Percentiles rank a stretch among this genome's conserved stretches.
Conservation (phyloP, 37 sponge, comb jelly and placozoan species). For the Dysidea cf. avara region DNA sequence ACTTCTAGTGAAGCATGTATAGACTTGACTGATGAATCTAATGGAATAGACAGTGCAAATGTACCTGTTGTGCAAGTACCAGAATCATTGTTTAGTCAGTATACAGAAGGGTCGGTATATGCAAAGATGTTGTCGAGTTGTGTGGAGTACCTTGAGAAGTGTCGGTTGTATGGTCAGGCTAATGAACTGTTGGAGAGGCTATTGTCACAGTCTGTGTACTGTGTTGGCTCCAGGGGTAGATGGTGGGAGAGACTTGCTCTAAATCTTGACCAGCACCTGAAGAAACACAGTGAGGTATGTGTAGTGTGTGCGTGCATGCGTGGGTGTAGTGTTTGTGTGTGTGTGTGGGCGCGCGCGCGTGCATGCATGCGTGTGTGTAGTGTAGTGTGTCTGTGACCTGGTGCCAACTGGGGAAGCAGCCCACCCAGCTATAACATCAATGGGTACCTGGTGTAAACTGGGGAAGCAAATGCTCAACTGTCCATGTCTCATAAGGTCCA, state of each 20-base stretch:
- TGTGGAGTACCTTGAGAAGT: slow-evolving; percentile 71
- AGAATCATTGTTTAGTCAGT: slow-evolving; percentile 36
- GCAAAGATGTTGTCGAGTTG: slow-evolving; percentile 14
- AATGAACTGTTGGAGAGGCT: slow-evolving; percentile 46
- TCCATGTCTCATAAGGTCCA: too few species aligned
- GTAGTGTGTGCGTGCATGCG: slow-evolving; percentile 29
- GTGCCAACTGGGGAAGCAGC: too few species aligned
- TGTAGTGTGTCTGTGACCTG: too few species aligned
- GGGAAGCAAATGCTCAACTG: too few species aligned
- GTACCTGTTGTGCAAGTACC: background rate
- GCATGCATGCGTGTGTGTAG: too few species aligned
- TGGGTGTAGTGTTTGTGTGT: too few species aligned
- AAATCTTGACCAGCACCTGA: slow-evolving; percentile 76
- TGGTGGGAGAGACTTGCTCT: slow-evolving; percentile 84
- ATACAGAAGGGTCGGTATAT: slow-evolving; percentile 40
- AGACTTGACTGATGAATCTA: background rate
- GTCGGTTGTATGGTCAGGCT: slow-evolving; percentile 46
- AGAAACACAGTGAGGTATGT: slow-evolving; percentile 42
- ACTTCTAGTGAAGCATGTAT: background rate
- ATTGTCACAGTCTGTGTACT: slow-evolving; percentile 33
- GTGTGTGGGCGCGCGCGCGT: too few species aligned
- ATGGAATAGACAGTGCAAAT: background rate
- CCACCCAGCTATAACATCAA: too few species aligned
- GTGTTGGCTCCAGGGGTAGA: slow-evolving; percentile 25
- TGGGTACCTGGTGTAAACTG: too few species aligned